A percentile compares a stretch with the other conserved stretches of the same genome.
Evolutionary conservation across 2,797 vertebrate genomes (phyloP).

Genomic region (Xenentodon cancila): DNA sequence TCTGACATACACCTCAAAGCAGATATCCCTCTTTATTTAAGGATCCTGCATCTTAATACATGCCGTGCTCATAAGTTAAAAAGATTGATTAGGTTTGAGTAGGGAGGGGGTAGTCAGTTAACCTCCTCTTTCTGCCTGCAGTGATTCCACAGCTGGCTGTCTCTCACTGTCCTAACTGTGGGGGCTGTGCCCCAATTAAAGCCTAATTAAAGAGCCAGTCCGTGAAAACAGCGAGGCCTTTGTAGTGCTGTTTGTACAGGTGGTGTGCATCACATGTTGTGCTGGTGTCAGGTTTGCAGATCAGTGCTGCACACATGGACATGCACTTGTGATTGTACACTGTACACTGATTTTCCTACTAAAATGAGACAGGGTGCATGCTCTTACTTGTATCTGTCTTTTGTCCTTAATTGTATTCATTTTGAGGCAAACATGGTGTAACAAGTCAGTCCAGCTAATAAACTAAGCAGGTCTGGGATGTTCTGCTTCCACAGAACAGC

Average conservation of each 20-base stretch:
- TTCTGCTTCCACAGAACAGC: conserved; percentile 18
- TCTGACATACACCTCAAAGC: conserved; percentile 29
- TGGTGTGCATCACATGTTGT: conserved; percentile 69
- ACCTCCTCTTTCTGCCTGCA: conserved; percentile 24
- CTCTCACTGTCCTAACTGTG: conserved; percentile 50
- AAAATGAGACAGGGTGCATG: conserved; percentile 1
- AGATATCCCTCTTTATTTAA: conserved; percentile 16
- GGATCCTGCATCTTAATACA: conserved; percentile 6
- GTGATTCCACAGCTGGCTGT: conserved; percentile 49
- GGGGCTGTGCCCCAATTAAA: conserved; percentile 68
- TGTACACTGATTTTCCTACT: conserved; percentile 14
- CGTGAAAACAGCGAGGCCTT: conserved; percentile 73
- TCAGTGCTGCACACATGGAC: conserved; percentile 44
- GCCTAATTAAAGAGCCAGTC: conserved; percentile 72
- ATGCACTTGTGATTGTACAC: conserved; percentile 1
- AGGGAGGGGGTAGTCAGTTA: conserved; percentile 20
- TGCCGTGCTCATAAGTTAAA: conserved; percentile 6
- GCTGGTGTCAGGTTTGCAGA: conserved; percentile 65
- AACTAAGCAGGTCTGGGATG: conserved; percentile 20
- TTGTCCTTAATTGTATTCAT: conserved; percentile 18
- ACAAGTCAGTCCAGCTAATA: conserved; percentile 27
- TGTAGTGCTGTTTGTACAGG: conserved; percentile 78
- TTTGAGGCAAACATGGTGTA: conserved; percentile 8
- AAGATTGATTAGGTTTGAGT: conserved; percentile 20
- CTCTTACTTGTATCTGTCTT: conserved; percentile 6